Evolutionary conservation across 2,888 invertebrate genomes (phyloP).

Genomic region (Phyllotreta cruciferae): DNA sequence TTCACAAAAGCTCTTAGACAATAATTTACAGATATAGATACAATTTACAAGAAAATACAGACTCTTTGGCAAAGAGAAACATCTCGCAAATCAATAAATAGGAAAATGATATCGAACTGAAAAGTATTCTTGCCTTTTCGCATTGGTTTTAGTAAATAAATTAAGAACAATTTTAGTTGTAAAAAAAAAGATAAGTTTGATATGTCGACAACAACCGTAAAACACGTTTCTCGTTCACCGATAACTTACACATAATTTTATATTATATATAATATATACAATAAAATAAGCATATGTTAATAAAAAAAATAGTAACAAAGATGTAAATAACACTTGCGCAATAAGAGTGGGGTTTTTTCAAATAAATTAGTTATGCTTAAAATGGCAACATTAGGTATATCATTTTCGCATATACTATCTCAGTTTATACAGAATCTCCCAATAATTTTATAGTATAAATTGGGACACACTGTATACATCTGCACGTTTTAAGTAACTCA

Average conservation of each 20-base stretch:
- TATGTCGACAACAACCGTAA: conserved; percentile 50
- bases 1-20: conserved; percentile 61
- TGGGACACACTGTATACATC: too few relatives aligned
- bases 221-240: conserved; percentile 57
- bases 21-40: conserved; percentile 55
- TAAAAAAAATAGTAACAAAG: conserved; percentile 13
- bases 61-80: conserved; percentile 59
- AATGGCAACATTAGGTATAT: too few relatives aligned
- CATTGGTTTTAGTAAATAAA: not conserved
- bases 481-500: too few relatives aligned
- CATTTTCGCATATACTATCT: too few relatives aligned
- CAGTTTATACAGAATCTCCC: too few relatives aligned
- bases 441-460: too few relatives aligned
- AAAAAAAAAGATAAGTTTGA: conserved; percentile 36
- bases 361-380: too few relatives aligned
- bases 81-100: conserved; percentile 15
- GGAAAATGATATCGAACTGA: conserved; percentile 26
- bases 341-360: too few relatives aligned
- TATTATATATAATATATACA: conserved; percentile 33
- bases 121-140: too few relatives aligned
- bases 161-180: conserved; percentile 11
- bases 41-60: conserved; percentile 55
- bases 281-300: conserved; percentile 26
- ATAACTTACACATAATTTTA: conserved; percentile 45
- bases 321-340: not conserved